phyloP scores from a whole-genome alignment of 1,140 invertebrate genomes.

The Drosophila nigrodunni region DNA sequence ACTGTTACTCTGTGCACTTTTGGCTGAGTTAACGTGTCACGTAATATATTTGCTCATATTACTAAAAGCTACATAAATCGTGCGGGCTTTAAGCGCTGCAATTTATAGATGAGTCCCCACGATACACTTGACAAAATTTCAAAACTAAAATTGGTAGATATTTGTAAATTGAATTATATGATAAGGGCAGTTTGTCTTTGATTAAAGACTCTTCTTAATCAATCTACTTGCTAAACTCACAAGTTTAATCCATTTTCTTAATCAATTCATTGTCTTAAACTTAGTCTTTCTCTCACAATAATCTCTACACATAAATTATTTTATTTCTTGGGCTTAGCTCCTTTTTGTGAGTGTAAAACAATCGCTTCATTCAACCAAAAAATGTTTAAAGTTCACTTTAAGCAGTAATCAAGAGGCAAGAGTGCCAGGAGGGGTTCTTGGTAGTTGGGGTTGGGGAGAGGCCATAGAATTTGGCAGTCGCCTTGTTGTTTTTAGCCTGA shows the following conservation, averaged over 20 bases:
- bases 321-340: not conserved
- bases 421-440: not conserved
- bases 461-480: not conserved
- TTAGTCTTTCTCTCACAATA: no score
- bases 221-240: no score
- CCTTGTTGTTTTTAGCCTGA: slow-evolving; percentile 74
- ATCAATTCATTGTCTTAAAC: no score
- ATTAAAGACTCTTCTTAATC: no score
- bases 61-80: slow-evolving; percentile 83
- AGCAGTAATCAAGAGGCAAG: slow-evolving; percentile 10
- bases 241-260: no score
- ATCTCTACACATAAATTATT: no score
- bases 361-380: slow-evolving; percentile 8
- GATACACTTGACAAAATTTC: slow-evolving; percentile 14
- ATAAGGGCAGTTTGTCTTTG: no score
- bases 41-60: slow-evolving; percentile 83
- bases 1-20: slow-evolving; percentile 5
- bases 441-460: not conserved
- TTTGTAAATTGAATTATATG: not conserved
- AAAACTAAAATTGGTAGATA: not conserved
- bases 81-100: slow-evolving; percentile 64
- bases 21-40: slow-evolving; percentile 61
- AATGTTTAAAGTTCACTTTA: slow-evolving; percentile 56
- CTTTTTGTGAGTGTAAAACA: not conserved
- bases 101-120: slow-evolving; percentile 44